Evolutionary conservation across 1,140 invertebrate genomes (phyloP), one percentile per base, ranked within the genome.

Genomic region (Temnothorax curvispinosus): DNA sequence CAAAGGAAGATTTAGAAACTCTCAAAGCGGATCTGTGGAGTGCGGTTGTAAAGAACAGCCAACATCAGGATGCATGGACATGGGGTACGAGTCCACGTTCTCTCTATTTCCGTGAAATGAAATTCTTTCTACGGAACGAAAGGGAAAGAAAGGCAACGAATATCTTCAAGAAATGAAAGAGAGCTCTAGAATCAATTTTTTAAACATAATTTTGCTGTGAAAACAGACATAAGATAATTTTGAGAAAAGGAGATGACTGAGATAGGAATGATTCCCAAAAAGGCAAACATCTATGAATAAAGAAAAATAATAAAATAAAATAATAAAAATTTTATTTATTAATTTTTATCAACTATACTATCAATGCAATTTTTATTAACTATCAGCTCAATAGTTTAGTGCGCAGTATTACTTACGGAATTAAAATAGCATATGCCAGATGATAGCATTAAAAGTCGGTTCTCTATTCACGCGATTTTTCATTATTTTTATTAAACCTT

Each of bases 51-150:
- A 98, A 98, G 94, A 97, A 96, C 90, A 98, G 97, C 91, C 97
- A 98, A 93, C 98, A 98, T 92, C 97, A 98, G 92, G 98, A 98
- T 95, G 97, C 98, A 56, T 98, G 98, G 97, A 98, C 98, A 92
- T 98, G 97, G 97, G 98, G 97, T 97, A 94, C 11, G 77, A 71
- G n/a, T 44, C 6, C 21, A 3, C 38, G 15, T 35, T 47, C 1
- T 58, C 62, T 35, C 58, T 54, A 62, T 62, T 77, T 74, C 4
- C 38, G 32, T 38, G 7, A 71, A 81, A 75, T 54, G 38, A 54
- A 54, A 52, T 78, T 15, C 47, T 44, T 77, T n/a, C 3, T 35
- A 5, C 21, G 67, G 4, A 41, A 69, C 3, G 38, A 44, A 27
- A 27, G 27, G 27, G 8, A 41, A 65, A 41, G 62, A 38, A 41